Conservation (phyloP, 2,888 invertebrate genomes). For the Ctena decussata region DNA sequence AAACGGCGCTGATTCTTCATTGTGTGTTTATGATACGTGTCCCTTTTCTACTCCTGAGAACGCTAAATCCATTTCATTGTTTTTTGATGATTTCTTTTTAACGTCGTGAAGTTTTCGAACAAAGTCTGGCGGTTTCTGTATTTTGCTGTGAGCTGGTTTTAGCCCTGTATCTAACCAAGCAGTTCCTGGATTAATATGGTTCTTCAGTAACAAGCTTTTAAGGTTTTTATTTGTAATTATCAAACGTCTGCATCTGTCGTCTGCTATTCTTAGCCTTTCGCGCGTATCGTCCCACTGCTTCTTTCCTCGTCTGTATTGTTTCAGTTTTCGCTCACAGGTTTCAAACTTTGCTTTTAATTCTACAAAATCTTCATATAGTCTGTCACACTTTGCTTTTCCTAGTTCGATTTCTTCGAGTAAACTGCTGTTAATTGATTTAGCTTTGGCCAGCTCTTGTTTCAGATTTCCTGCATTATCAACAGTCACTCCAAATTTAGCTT, state of each 20-base stretch:
- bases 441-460: slow-evolving; percentile 23
- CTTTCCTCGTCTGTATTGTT: slow-evolving; percentile 16
- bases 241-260: slow-evolving; percentile 33
- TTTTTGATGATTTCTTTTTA: neutral
- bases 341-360: slow-evolving; percentile 42
- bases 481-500: slow-evolving; percentile 35
- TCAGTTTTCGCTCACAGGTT: slow-evolving; percentile 31
- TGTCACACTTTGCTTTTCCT: slow-evolving; percentile 32
- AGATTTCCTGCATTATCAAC: slow-evolving; percentile 30
- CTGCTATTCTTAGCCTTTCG: slow-evolving; percentile 25
- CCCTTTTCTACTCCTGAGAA: no score
- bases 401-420: slow-evolving; percentile 42
- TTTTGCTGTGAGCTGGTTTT: neutral
- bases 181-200: slow-evolving; percentile 38
- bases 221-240: slow-evolving; percentile 34
- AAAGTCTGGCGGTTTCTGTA: neutral
- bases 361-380: slow-evolving; percentile 29
- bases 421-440: slow-evolving; percentile 27
- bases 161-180: neutral
- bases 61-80: neutral
- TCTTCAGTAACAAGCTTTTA: slow-evolving; percentile 24
- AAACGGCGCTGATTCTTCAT: no score
- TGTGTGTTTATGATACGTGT: no score
- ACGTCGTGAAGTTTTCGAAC: neutral
- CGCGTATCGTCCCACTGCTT: slow-evolving; percentile 37